A percentile compares a stretch with the other conserved stretches of the same genome.
Conservation (phyloP, 2,113 vertebrate genomes). For the Circaetus gallicus region DNA sequence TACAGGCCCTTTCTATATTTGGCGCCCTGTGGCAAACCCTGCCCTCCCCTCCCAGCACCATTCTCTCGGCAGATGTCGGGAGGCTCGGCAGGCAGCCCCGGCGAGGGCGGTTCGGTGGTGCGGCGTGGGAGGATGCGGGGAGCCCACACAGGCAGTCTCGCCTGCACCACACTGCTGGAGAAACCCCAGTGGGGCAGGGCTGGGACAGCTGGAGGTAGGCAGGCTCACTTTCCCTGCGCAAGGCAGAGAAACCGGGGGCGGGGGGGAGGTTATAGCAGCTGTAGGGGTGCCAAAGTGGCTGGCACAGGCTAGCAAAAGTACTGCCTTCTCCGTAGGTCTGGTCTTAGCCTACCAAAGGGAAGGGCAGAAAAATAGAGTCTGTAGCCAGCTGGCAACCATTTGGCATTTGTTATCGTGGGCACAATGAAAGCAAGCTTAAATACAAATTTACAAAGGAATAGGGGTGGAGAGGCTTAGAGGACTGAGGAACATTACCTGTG, state of each 20-base stretch:
- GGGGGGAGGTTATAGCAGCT: neutral
- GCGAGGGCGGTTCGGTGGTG: fast-evolving
- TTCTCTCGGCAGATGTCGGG: neutral
- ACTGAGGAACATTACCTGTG: constrained; percentile 60
- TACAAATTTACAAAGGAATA: neutral
- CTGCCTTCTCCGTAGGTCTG: neutral
- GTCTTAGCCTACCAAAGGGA: neutral
- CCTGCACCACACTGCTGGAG: neutral
- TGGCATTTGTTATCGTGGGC: neutral
- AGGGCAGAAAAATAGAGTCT: neutral
- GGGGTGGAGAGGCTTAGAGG: neutral
- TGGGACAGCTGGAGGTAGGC: neutral
- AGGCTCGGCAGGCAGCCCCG: neutral
- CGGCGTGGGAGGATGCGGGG: fast-evolving
- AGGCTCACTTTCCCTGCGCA: neutral
- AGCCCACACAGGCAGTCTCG: neutral
- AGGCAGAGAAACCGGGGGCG: fast-evolving
- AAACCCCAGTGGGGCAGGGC: neutral
- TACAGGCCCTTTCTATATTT: neutral
- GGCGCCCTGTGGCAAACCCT: neutral
- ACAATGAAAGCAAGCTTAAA: neutral
- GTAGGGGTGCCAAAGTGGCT: neutral
- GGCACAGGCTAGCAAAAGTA: fast-evolving
- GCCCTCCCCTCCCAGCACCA: neutral
- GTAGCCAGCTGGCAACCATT: neutral